Evolutionary conservation across 2,888 invertebrate genomes (phyloP), one percentile per base, ranked within the genome.

Genomic region (Camponotus fellah): DNA sequence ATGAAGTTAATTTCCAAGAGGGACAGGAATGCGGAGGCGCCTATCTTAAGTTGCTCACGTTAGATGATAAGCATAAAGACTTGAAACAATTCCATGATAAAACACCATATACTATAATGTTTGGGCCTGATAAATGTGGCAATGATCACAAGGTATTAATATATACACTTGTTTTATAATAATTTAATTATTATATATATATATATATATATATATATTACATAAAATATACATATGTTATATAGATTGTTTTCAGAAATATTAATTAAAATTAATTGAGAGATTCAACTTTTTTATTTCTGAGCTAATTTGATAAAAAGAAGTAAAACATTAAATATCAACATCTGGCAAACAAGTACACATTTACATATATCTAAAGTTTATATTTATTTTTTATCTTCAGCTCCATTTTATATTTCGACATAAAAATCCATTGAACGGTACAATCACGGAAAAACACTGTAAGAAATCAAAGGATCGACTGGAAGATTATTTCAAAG

Each of bases 91-190:
- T 99, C 95, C 96, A 98, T 95, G 99, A 99, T 95, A 99, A 99
- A 95, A 99, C 99, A 0, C 97, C 99, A 0, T 99, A 99, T 95
- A 98, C 99, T 2, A 98, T 99, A 92, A 99, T 99, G 99, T 99
- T 99, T 95, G 99, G 99, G 0, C 99, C 99, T 10, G 99, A 99
- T 96, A 99, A 99, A 95, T 99, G 99, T 95, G 99, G 99, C 87
- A 98, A 98, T 93, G 98, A 99, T 95, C 97, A 98, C 93, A 99
- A 99, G 95, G 97, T 99, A 94, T 34, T 43, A 17, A 14, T n/a
- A 2, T 9, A 40, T 10, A 1, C 1, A 14, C 97, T 94, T 46
- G 3, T 72, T 21, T 65, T 62, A 62, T 8, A 37, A n/a, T 74
- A 26, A 26, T 26, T 26, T 26, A 26, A 26, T 21, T 21, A 0